Evolutionary conservation across 2,797 vertebrate genomes (phyloP).

Genomic region (Gymnoscopelus braueri): DNA sequence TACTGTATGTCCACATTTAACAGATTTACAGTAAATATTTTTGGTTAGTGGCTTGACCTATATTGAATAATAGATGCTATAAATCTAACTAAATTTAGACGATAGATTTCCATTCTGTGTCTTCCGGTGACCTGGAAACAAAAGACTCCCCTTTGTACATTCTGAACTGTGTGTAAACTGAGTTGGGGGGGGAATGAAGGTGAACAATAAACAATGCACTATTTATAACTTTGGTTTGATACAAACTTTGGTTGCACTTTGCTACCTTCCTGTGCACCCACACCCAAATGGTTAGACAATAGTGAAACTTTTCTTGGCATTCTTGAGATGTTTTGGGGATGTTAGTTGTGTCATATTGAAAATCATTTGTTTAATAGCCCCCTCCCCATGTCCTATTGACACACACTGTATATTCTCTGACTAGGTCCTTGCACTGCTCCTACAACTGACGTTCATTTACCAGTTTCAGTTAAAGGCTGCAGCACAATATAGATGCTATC

Average conservation of each 20-base stretch:
- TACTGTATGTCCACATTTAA: background rate
- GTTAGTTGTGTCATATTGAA: constrained; percentile 19
- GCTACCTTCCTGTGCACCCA: constrained; percentile 56
- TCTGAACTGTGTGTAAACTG: constrained; percentile 53
- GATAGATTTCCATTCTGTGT: constrained; percentile 34
- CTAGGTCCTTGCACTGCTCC: background rate
- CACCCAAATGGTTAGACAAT: constrained; percentile 64
- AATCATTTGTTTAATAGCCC: background rate
- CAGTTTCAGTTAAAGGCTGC: background rate
- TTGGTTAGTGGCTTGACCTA: constrained; percentile 26
- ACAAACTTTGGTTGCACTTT: constrained; percentile 40
- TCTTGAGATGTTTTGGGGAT: constrained; percentile 36
- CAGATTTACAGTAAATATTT: constrained; percentile 4
- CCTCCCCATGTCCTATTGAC: background rate
- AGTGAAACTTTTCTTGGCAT: constrained; percentile 30
- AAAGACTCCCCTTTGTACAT: constrained; percentile 46
- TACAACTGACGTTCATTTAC: background rate
- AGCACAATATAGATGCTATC: background rate
- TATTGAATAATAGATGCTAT: constrained; percentile 12
- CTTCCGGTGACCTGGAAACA: constrained; percentile 64
- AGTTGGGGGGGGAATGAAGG: constrained; percentile 38
- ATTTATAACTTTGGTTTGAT: constrained; percentile 76
- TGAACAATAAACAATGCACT: constrained; percentile 83
- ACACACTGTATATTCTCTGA: constrained; percentile 1
- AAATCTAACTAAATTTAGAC: constrained; percentile 61